Base-by-base conservation (phyloP, 2,113 vertebrate genomes). In the Pomatostomus ruficeps region DNA sequence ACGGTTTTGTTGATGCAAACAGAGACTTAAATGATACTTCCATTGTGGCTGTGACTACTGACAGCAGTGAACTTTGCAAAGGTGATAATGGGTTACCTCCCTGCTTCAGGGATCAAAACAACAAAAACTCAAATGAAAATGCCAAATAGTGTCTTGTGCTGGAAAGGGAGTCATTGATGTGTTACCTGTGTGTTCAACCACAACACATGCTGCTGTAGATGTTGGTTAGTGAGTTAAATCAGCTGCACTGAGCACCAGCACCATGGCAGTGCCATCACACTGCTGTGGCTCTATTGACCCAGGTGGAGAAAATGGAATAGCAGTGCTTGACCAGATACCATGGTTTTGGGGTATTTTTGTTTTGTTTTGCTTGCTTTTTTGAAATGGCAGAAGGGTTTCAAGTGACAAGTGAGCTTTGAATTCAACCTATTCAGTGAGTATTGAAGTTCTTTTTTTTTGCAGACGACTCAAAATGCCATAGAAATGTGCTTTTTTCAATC, bases 161-260 rank as follows among this genome's bases (percentile, higher is more conserved):
- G n/a, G 54, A 67, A 83, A 5, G 31, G 23, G 9, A 15, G 19
- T 52, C 19, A 33, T 2, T 3, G 26, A 6, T 46, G 3, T 0
- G 10, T 35, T 48, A 52, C 18, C 68, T 40, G 4, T 51, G 35
- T 59, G 65, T 36, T 55, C 31, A 54, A 2, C 54, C 54, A 1
- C 49, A 68, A 0, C 16, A 31, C 1, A 3, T 31, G 2, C 3
- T 52, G 49, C 68, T 54, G 29, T n/a, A 8, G 49, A 17, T 52
- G 55, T 24, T 77, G 55, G 17, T 62, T 48, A 52, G 33, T 68
- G 77, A 46, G 24, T 67, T 63, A 14, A n/a, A 52, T 49, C 62
- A 59, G 38, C 62, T 66, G 11, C 84, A 24, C 24, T 29, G 4
- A 85, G 38, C 62, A 76, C 28, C 57, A 16, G n/a, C 40, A 65